Conservation (phyloP, 2,888 invertebrate genomes). For the Dolomedes plantarius region DNA sequence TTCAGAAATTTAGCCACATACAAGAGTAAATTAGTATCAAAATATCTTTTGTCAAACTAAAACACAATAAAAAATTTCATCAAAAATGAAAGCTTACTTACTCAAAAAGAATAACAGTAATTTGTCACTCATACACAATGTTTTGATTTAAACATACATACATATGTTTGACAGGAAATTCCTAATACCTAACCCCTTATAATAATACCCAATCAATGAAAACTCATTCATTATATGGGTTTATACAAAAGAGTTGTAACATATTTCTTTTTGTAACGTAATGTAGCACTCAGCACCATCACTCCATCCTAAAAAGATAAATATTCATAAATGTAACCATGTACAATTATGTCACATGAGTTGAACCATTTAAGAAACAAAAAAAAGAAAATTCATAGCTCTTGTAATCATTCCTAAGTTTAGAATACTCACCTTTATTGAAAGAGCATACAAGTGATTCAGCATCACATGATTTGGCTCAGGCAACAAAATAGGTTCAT, state of each 20-base stretch:
- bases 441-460: conserved; percentile 99
- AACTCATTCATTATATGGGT: conserved; percentile 82
- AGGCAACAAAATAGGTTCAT: conserved; percentile 98
- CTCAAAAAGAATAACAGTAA: too few relatives aligned
- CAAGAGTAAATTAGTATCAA: too few relatives aligned
- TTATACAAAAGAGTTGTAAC: conserved; percentile 99
- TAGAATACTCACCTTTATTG: conserved; percentile 84
- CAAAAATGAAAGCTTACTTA: too few relatives aligned
- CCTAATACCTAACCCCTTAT: too few relatives aligned
- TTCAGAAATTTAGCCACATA: too few relatives aligned
- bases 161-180: too few relatives aligned
- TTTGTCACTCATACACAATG: too few relatives aligned
- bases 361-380: conserved; percentile 5
- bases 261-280: conserved; percentile 98
- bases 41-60: too few relatives aligned
- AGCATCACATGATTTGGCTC: conserved; percentile 99
- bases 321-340: neutral
- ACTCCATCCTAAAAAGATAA: conserved; percentile 86
- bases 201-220: conserved; percentile 10
- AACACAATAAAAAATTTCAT: too few relatives aligned
- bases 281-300: conserved; percentile 99
- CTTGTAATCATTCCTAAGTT: neutral
- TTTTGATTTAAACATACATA: too few relatives aligned
- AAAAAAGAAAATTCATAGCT: neutral
- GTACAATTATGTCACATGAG: neutral